Evolutionary conservation across 2,888 invertebrate genomes (phyloP).

Genomic region (Epistrophe grossulariae): DNA sequence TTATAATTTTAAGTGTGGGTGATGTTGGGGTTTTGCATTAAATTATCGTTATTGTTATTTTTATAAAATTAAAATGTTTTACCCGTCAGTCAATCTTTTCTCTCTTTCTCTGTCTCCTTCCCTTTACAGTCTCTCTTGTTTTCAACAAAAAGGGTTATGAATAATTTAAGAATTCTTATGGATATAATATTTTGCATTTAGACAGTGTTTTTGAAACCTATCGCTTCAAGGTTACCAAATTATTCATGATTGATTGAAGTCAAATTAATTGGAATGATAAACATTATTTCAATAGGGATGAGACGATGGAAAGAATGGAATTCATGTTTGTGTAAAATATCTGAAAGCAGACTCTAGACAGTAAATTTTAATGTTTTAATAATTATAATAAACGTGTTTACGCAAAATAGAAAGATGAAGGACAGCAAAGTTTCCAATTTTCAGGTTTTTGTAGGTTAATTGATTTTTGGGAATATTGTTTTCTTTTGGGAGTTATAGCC

Average conservation of each 20-base stretch:
- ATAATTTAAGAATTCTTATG: conserved; percentile 42
- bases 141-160: conserved; percentile 35
- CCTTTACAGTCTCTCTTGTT: too few species aligned
- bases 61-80: conserved; percentile 14
- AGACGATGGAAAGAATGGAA: not conserved
- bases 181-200: not conserved
- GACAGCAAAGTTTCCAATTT: too few species aligned
- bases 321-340: not conserved
- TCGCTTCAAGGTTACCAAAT: not conserved
- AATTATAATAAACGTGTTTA: too few species aligned
- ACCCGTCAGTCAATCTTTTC: conserved; percentile 18
- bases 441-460: too few species aligned
- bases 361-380: too few species aligned
- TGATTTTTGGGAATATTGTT: too few species aligned
- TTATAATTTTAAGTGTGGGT: not conserved
- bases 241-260: conserved; percentile 29
- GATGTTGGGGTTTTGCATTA: conserved; percentile 40
- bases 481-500: too few species aligned
- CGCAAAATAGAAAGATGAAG: too few species aligned
- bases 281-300: not conserved
- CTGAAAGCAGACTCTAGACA: not conserved
- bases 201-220: not conserved
- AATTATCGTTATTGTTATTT: conserved; percentile 28
- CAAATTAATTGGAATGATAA: conserved; percentile 46
- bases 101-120: not conserved